Percentiles rank a stretch among this genome's conserved stretches.
Evolutionary conservation across 2,113 vertebrate species (phyloP).

Genomic region (Dicentrarchus labrax): DNA sequence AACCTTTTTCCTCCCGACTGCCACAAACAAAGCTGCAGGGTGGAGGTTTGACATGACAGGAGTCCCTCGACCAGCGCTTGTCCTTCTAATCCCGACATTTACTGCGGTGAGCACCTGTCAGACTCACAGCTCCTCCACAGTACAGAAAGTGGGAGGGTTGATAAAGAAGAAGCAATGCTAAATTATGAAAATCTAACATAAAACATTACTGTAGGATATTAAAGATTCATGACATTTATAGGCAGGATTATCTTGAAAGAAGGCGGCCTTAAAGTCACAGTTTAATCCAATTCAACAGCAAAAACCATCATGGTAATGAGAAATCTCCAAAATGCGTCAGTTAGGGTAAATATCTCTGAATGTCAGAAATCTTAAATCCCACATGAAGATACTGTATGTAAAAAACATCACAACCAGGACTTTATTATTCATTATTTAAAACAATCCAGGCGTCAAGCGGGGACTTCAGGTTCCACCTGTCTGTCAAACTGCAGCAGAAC

Average conservation of each 20-base stretch:
- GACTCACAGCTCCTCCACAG: not conserved
- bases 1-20: constrained; percentile 8
- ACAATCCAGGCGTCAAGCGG: not conserved
- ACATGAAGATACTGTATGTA: not conserved
- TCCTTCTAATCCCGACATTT: constrained; percentile 11
- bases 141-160: no score
- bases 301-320: constrained; percentile 2
- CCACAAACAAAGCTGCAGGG: constrained; percentile 4
- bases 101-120: not conserved
- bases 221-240: constrained; percentile 19
- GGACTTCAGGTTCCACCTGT: not conserved
- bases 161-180: not conserved
- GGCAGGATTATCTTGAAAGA: not conserved
- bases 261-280: not conserved
- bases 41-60: not conserved
- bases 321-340: not conserved
- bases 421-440: not conserved
- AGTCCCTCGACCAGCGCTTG: not conserved
- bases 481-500: not conserved
- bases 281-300: not conserved
- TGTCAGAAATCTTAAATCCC: not conserved
- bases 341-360: not conserved
- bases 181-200: not conserved
- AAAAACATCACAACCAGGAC: not conserved
- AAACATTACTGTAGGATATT: not conserved